phyloP scores from a whole-genome alignment of 2,113 vertebrate genomes.

The Gnathonemus echidnorhynchus region DNA sequence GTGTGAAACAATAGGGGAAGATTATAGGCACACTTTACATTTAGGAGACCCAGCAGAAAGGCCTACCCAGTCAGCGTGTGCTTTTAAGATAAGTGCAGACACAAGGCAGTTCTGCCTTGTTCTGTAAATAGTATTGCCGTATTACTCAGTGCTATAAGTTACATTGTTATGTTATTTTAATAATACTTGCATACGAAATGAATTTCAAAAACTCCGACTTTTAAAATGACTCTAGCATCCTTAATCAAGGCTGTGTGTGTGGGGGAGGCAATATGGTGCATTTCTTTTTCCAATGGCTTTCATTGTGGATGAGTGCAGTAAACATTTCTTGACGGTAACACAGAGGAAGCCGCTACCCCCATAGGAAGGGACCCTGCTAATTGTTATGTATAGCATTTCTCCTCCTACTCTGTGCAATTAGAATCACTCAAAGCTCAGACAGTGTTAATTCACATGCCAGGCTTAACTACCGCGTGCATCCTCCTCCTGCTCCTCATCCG shows the following conservation, averaged over 20 bases:
- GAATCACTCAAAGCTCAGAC: slow-evolving; percentile 28
- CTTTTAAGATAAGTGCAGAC: not conserved
- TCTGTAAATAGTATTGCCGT: not conserved
- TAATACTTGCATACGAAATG: not conserved
- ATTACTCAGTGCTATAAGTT: not conserved
- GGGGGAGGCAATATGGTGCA: slow-evolving; percentile 3
- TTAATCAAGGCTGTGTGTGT: not conserved
- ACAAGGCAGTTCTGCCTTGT: not conserved
- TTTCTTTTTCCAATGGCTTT: not conserved
- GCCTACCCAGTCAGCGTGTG: not conserved
- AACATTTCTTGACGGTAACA: slow-evolving; percentile 18
- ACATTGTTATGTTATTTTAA: slow-evolving; percentile 4
- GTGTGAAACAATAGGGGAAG: slow-evolving; percentile 16
- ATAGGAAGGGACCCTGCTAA: slow-evolving; percentile 23
- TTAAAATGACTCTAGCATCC: not conserved
- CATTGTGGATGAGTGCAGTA: slow-evolving; percentile 19
- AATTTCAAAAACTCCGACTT: not conserved
- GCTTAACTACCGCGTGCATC: slow-evolving; percentile 24
- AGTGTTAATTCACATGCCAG: slow-evolving; percentile 31
- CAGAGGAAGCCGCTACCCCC: not conserved
- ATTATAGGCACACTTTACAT: slow-evolving; percentile 11
- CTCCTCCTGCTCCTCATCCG: not conserved
- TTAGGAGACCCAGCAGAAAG: not conserved
- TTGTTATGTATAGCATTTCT: slow-evolving; percentile 25
- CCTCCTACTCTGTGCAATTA: slow-evolving; percentile 29